Conservation (phyloP, 2,888 invertebrate species). For the Limulus polyphemus region DNA sequence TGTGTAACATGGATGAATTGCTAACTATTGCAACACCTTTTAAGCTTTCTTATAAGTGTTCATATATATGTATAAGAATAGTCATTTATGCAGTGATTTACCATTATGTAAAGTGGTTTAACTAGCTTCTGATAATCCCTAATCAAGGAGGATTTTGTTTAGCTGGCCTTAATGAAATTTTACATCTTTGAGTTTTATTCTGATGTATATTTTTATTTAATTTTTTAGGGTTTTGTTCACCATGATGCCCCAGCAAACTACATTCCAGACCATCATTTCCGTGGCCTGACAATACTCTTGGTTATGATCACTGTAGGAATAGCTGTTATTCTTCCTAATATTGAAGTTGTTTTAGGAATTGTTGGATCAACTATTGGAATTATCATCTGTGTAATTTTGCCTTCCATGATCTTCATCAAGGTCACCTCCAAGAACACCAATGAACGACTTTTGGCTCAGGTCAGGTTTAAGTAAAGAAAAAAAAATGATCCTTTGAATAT, state of each 20-base stretch:
- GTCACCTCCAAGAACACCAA: slow-evolving; percentile 71
- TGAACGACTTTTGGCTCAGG: slow-evolving; percentile 69
- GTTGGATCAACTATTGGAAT: slow-evolving; percentile 93
- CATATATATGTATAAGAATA: too few species aligned
- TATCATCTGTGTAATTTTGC: slow-evolving; percentile 81
- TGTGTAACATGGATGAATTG: too few species aligned
- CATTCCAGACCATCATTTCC: slow-evolving; percentile 73
- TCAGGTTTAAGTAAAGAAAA: slow-evolving; percentile 33
- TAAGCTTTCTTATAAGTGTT: too few species aligned
- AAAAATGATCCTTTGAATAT: background rate
- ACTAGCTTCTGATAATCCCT: too few species aligned
- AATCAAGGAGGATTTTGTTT: too few species aligned
- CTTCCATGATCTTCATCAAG: slow-evolving; percentile 74
- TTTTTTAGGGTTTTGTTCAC: background rate
- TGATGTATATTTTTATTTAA: too few species aligned
- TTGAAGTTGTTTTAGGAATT: slow-evolving; percentile 75
- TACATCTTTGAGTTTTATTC: too few species aligned
- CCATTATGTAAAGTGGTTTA: too few species aligned
- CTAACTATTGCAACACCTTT: too few species aligned
- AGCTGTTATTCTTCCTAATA: slow-evolving; percentile 77
- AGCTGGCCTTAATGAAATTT: too few species aligned
- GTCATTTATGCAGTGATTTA: too few species aligned
- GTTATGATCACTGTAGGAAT: slow-evolving; percentile 59
- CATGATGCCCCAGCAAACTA: slow-evolving; percentile 37
- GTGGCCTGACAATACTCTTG: slow-evolving; percentile 65